Evolutionary conservation across 1,140 invertebrate genomes (phyloP), one percentile per base, ranked within the genome.

Genomic region (Hermetia illucens): DNA sequence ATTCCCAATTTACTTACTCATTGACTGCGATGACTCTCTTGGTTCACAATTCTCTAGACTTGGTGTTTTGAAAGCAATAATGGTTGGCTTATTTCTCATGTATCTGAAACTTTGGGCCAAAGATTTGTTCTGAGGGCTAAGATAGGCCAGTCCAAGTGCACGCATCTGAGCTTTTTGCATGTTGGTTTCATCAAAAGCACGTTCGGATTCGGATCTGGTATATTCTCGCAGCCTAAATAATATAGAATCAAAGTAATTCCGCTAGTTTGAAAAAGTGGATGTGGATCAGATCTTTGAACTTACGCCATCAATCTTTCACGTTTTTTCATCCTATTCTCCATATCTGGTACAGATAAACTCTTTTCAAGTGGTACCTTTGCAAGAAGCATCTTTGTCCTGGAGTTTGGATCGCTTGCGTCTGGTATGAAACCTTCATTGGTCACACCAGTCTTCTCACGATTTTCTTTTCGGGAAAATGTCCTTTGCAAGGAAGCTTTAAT

Each of bases 61-160:
- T 3, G 82, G 82, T 3, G 79, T 75, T 58, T 83, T 81, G 46
- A 87, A 83, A 2, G 82, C 80, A 25, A 89, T 85, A 31, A 89
- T 83, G 0, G 82, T 83, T 1, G 85, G 85, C 51, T 88, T 89
- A 34, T 75, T 80, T 24, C 85, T 62, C 82, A 89, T 86, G 50
- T 88, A 88, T 16, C 82, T 68, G 55, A 85, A 85, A 52, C 79
- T 82, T 49, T 85, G 80, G 1, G 80, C 82, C 34, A 85, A 56
- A 12, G 74, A 75, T 49, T 77, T 77, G 49, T 83, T 82, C 50
- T 82, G 79, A 8, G 80, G 79, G 50, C 73, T 79, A 5, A 76
- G 50, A 45, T 82, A 81, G 8, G 78, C 77, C 27, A 77, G 44
- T 2, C 77, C 77, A 15, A 79, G 55, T 15, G 75, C 73, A 46